Conservation (phyloP, 1,140 invertebrate genomes). For the Cyphomyrmex costatus region DNA sequence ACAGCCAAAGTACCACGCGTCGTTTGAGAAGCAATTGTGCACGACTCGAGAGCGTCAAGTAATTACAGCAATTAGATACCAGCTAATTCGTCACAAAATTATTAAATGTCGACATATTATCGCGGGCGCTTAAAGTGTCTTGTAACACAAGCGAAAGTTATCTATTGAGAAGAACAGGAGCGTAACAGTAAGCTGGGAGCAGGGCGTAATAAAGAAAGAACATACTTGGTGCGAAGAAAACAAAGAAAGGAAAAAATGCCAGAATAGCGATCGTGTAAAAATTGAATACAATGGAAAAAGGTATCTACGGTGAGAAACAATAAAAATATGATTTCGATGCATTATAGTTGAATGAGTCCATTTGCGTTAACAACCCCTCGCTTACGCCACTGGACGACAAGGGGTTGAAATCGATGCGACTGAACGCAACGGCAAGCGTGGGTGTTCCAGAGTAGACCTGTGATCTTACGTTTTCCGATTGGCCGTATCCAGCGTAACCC, state of each 20-base stretch:
- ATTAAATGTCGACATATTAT: not conserved
- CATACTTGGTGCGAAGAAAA: not conserved
- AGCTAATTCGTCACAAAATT: not conserved
- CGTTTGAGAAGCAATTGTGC: not conserved
- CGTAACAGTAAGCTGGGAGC: not conserved
- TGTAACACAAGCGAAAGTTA: constrained; percentile 61
- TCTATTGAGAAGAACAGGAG: not conserved
- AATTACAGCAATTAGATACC: not conserved
- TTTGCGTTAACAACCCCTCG: not conserved
- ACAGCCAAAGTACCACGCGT: not conserved
- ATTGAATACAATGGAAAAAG: not conserved
- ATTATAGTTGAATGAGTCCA: not conserved
- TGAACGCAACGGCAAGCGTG: constrained; percentile 63
- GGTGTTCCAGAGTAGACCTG: constrained; percentile 70
- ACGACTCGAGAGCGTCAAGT: not conserved
- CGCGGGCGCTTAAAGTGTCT: constrained; percentile 16
- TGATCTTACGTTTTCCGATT: constrained; percentile 50
- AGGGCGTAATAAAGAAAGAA: not conserved
- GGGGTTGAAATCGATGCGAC: constrained; percentile 76
- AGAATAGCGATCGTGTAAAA: not conserved
- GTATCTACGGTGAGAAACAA: not conserved
- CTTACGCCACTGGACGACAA: constrained; percentile 25
- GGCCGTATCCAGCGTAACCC: constrained; percentile 53
- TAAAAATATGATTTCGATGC: not conserved
- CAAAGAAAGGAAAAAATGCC: not conserved